phyloP scores from a whole-genome alignment of 2,888 invertebrate genomes.

The Sepiola atlantica region DNA sequence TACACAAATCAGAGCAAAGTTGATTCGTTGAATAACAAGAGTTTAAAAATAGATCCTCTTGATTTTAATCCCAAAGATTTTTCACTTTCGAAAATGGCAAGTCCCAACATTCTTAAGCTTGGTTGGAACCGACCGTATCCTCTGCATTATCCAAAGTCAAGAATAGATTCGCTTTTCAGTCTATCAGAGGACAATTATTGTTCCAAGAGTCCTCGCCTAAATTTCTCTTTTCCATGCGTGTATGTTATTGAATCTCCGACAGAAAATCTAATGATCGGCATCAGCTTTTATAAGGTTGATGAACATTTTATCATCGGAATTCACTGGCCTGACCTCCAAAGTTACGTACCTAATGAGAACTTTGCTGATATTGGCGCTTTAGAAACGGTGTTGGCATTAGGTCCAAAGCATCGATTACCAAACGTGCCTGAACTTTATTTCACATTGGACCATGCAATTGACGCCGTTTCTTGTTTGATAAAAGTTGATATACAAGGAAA shows the following conservation, averaged over 20 bases:
- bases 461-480: neutral
- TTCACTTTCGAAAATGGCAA: neutral
- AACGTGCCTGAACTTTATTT: neutral
- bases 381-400: neutral
- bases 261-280: neutral
- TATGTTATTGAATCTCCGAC: neutral
- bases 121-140: neutral
- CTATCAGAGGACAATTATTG: too few relatives aligned
- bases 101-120: neutral
- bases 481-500: neutral
- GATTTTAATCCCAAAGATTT: too few relatives aligned
- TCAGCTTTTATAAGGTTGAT: neutral
- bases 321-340: neutral
- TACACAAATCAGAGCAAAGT: too few relatives aligned
- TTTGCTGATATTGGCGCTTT: neutral
- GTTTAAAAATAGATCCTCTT: too few relatives aligned
- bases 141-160: neutral
- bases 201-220: neutral
- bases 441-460: neutral
- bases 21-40: too few relatives aligned
- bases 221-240: neutral
- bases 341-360: neutral
- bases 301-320: neutral
- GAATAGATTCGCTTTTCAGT: neutral
- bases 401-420: neutral